Evolutionary conservation across 2,888 invertebrate species (phyloP).

Genomic region (Dryadula phaetusa): DNA sequence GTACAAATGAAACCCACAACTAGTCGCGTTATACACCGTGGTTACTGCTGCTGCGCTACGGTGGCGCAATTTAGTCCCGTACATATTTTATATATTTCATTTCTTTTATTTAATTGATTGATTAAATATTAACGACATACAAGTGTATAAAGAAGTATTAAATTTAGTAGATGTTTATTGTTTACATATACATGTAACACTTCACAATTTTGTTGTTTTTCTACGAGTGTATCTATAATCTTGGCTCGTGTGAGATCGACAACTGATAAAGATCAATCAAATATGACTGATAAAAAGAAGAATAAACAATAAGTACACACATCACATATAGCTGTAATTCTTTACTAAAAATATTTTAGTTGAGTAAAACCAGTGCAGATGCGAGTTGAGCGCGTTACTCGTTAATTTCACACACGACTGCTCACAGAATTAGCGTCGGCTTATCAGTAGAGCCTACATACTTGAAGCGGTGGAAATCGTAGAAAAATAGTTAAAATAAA

Average conservation of each 20-base stretch:
- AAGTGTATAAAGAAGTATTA: too few species aligned
- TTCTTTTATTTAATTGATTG: too few species aligned
- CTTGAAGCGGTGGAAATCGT: background rate
- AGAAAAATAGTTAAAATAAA: background rate
- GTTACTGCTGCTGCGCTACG: too few species aligned
- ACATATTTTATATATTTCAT: too few species aligned
- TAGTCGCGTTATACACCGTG: too few species aligned
- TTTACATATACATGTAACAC: background rate
- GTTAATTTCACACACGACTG: background rate
- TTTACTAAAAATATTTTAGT: background rate
- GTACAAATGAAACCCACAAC: too few species aligned
- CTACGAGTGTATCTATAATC: background rate
- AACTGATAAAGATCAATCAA: background rate
- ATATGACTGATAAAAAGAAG: background rate
- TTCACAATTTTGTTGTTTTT: background rate
- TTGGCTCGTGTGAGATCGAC: background rate
- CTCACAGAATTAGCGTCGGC: background rate
- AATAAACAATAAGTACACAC: background rate
- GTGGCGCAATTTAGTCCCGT: too few species aligned
- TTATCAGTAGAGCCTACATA: slow-evolving; percentile 3
- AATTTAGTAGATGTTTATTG: slow-evolving; percentile 1
- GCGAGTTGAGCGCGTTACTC: background rate
- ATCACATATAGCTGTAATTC: background rate
- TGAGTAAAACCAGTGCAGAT: background rate
- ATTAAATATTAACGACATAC: too few species aligned